Evolutionary conservation across 2,888 invertebrate genomes (phyloP), one percentile per base, ranked within the genome.

Genomic region (Phyllotreta striolata): DNA sequence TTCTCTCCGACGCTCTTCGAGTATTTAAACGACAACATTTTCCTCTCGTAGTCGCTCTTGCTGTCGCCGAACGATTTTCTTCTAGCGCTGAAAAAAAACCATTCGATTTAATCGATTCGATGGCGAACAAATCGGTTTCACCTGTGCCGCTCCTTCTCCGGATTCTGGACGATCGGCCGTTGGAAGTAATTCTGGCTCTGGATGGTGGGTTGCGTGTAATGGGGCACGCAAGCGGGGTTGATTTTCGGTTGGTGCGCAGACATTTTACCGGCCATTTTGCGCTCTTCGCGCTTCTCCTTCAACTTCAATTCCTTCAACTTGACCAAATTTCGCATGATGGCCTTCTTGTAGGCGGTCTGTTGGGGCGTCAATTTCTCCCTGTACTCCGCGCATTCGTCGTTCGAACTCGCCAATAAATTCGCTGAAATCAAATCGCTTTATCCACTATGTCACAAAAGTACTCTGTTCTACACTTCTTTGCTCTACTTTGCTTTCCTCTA

Each of bases 11-110:
- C 62, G 10, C 67, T 65, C 68, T 72, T 74, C 9, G 66, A 68
- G 39, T 72, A 74, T 61, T 74, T 74, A 35, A 69, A 56, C 6
- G 71, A 64, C 72, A 71, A 72, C 5, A 72, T 41, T 55, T 70
- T 73, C 39, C 64, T 66, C 1, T 68, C 63, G 2, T 39, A 5
- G 8, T 49, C 49, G 3, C 35, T 35, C 14, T 49, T 49, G 35
- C 6, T 49, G 3, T 39, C 41, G 13, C 10, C 47, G 4, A 43
- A 34, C 8, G 39, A 49, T 38, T 37, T 13, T 62, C 55, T 62
- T 34, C 14, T 49, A 10, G 7, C 10, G 35, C n/a, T 35, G 5
- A 34, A 35, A 13, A 49, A 49, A 49, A 1, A 4, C 10, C 34
- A 4, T 44, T 6, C 12, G 3, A 13, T 44, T 9, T 44, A 12